These are phyloP conservation scores for Gobio gobio DNA, from an alignment of 2,113 vertebrate genomes.

Conservation along the genomic window DNA sequence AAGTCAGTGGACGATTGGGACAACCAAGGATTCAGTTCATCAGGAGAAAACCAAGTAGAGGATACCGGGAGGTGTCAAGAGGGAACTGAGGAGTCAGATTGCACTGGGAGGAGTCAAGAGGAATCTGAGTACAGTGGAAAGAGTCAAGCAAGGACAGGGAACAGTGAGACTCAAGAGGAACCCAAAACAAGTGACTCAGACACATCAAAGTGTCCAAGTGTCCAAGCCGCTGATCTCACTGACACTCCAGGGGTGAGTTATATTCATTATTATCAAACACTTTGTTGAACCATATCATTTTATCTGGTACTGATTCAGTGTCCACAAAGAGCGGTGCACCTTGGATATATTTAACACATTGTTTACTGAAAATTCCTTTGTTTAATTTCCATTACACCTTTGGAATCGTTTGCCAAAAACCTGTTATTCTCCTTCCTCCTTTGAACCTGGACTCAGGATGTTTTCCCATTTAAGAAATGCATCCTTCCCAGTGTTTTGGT, in stretches of 20 bases:
- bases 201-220: constrained; percentile 3
- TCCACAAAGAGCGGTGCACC: neutral
- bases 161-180: constrained; percentile 13
- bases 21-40: constrained; percentile 7
- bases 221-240: constrained; percentile 46
- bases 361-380: neutral
- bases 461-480: constrained; percentile 81
- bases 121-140: constrained; percentile 1
- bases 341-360: neutral
- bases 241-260: constrained; percentile 63
- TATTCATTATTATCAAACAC: neutral
- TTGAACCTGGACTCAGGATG: constrained; percentile 56
- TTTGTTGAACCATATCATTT: neutral
- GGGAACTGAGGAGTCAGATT: neutral
- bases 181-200: constrained; percentile 6
- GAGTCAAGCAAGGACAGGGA: constrained; percentile 24
- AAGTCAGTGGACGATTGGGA: constrained; percentile 23
- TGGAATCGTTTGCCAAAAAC: neutral
- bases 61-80: constrained; percentile 3
- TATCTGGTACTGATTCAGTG: neutral
- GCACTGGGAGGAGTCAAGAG: constrained; percentile 3
- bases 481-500: constrained; percentile 50
- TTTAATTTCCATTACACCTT: neutral
- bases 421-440: neutral
- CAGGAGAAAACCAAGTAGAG: neutral